These are phyloP conservation scores for Leucophora obtusa DNA, from an alignment of 2,888 invertebrate genomes.

Conservation along the genomic window DNA sequence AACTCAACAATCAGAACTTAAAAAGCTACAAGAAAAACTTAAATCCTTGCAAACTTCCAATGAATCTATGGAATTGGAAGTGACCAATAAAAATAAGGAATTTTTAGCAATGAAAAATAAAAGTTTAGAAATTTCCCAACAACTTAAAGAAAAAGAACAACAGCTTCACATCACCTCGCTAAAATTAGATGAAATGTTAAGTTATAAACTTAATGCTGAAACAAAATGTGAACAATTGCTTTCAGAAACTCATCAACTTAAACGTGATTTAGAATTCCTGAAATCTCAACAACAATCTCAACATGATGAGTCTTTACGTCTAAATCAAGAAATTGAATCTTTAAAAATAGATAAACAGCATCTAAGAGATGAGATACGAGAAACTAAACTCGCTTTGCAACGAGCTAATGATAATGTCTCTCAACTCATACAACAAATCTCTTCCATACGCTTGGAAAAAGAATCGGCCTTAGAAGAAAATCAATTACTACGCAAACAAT, in stretches of 20 bases:
- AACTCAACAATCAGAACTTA: constrained; percentile 21
- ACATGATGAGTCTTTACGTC: constrained; percentile 43
- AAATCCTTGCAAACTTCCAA: constrained; percentile 33
- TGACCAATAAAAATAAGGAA: constrained; percentile 45
- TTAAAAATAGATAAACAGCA: constrained; percentile 58
- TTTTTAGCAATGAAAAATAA: constrained; percentile 30
- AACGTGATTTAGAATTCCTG: constrained; percentile 51
- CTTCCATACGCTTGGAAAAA: constrained; percentile 67
- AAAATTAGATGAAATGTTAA: constrained; percentile 55
- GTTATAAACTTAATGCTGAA: constrained; percentile 54
- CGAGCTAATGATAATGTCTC: constrained; percentile 68
- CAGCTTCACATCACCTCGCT: constrained; percentile 45
- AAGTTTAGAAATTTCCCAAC: constrained; percentile 36
- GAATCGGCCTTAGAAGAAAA: constrained; percentile 65
- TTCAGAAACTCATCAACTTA: constrained; percentile 54
- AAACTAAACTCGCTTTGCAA: constrained; percentile 60
- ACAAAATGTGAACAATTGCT: constrained; percentile 55
- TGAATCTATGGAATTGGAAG: constrained; percentile 48
- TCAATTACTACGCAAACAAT: constrained; percentile 52
- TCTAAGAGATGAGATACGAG: constrained; percentile 50
- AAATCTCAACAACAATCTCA: constrained; percentile 58
- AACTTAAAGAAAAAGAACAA: constrained; percentile 29
- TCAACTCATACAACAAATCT: constrained; percentile 67
- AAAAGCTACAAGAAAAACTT: constrained; percentile 47
- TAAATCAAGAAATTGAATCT: constrained; percentile 55